Evolutionary conservation across 37 sponge, comb jelly and placozoan species (phyloP).

Genomic region (Theonella swinhoei): DNA sequence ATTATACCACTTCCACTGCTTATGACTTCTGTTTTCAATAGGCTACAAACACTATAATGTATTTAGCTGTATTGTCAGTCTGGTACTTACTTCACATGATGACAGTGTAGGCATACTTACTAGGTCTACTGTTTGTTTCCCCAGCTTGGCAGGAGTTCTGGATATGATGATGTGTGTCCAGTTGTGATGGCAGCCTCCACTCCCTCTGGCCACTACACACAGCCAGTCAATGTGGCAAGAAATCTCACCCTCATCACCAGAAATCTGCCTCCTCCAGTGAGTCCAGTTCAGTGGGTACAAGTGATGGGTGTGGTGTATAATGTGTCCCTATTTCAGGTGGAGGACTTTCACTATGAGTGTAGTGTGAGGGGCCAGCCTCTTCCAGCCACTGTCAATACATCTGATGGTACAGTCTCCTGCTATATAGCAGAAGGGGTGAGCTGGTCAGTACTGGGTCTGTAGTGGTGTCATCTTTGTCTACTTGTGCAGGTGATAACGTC

Average conservation of each 20-base stretch:
- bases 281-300: neutral
- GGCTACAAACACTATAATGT: too few species aligned
- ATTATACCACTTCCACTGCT: too few species aligned
- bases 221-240: slow-evolving; percentile 20
- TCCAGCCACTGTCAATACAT: neutral
- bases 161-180: slow-evolving; percentile 45
- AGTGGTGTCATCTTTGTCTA: too few species aligned
- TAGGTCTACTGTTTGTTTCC: too few species aligned
- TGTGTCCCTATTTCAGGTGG: too few species aligned
- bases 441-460: too few species aligned
- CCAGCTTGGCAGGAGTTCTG: neutral
- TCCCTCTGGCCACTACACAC: slow-evolving; percentile 17
- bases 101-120: too few species aligned
- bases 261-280: slow-evolving; percentile 40
- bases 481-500: neutral
- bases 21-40: too few species aligned
- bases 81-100: too few species aligned
- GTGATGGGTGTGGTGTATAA: too few species aligned
- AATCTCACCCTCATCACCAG: slow-evolving; percentile 30
- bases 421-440: neutral
- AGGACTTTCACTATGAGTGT: neutral
- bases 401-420: neutral
- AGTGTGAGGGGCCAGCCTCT: neutral
- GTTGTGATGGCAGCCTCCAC: slow-evolving; percentile 9
- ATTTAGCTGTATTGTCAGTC: too few species aligned